These are phyloP conservation scores for Fundulus diaphanus DNA, from an alignment of 2,797 vertebrate species.

Conservation along the genomic window DNA sequence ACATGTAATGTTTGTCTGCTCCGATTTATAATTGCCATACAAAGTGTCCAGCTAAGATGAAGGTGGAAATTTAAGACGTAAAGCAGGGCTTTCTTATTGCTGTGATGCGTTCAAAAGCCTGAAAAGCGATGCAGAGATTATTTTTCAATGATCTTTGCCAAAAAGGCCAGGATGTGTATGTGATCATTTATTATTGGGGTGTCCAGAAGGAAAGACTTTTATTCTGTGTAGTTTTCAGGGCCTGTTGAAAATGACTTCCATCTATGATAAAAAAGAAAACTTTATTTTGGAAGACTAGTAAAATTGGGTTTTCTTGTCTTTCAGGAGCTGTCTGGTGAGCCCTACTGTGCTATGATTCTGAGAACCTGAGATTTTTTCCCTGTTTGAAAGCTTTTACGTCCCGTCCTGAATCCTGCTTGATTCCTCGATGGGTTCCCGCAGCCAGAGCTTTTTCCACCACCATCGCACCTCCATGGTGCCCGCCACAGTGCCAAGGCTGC, in stretches of 20 bases:
- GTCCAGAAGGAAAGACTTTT: not conserved
- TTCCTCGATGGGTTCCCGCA: constrained; percentile 91
- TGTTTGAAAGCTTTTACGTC: constrained; percentile 11
- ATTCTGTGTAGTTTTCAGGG: not conserved
- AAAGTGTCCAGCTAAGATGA: not conserved
- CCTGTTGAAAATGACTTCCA: not conserved
- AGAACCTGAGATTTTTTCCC: constrained; percentile 62
- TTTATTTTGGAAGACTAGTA: constrained; percentile 37
- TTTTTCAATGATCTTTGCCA: not conserved
- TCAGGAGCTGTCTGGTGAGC: constrained; percentile 61
- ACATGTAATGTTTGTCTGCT: not conserved
- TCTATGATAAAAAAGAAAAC: constrained; percentile 21
- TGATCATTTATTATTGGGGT: not conserved
- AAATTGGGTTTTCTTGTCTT: constrained; percentile 60
- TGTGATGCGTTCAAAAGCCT: no score
- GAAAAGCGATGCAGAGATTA: not conserved
- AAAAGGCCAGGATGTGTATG: not conserved
- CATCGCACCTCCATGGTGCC: constrained; percentile 80
- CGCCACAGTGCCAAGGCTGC: constrained; percentile 87
- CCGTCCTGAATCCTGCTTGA: constrained; percentile 20
- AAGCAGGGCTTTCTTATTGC: no score
- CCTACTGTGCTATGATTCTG: constrained; percentile 54
- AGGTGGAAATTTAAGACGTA: not conserved
- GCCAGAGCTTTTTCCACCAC: constrained; percentile 89
- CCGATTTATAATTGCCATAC: not conserved